Evolutionary conservation across 53 echinoderm and acorn worm genomes (phyloP).

Genomic region (Paracentrotus lividus): DNA sequence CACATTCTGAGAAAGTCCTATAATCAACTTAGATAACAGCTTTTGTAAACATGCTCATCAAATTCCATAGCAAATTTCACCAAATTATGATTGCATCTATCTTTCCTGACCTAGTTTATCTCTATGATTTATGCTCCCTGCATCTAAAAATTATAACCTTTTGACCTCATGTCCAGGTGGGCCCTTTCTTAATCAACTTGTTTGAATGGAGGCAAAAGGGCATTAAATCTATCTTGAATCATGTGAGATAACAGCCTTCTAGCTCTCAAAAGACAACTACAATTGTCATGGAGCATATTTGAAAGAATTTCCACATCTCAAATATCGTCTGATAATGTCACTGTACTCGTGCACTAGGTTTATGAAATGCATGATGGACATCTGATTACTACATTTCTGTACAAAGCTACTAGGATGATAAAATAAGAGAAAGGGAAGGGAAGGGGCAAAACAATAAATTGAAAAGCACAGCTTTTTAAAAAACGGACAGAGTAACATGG

Average conservation of each 20-base stretch:
- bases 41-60: slow-evolving; percentile 25
- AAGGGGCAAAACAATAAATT: too few species aligned
- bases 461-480: too few species aligned
- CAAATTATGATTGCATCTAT: background rate
- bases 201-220: too few species aligned
- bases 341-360: background rate
- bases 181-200: background rate
- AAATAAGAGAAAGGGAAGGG: background rate
- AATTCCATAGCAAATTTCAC: background rate
- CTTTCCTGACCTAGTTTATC: slow-evolving; percentile 37
- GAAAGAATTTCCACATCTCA: background rate
- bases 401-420: background rate
- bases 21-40: background rate
- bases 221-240: too few species aligned
- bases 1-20: background rate
- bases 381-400: background rate
- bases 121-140: slow-evolving; percentile 20
- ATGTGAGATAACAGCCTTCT: too few species aligned
- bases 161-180: slow-evolving; percentile 17
- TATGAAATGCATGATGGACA: too few species aligned
- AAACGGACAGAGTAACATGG: too few species aligned
- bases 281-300: background rate
- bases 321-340: background rate
- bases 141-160: background rate
- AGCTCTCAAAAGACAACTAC: too few species aligned